Evolutionary conservation across 2,888 invertebrate genomes (phyloP), one percentile per base, ranked within the genome.

Genomic region (Myathropa florea): DNA sequence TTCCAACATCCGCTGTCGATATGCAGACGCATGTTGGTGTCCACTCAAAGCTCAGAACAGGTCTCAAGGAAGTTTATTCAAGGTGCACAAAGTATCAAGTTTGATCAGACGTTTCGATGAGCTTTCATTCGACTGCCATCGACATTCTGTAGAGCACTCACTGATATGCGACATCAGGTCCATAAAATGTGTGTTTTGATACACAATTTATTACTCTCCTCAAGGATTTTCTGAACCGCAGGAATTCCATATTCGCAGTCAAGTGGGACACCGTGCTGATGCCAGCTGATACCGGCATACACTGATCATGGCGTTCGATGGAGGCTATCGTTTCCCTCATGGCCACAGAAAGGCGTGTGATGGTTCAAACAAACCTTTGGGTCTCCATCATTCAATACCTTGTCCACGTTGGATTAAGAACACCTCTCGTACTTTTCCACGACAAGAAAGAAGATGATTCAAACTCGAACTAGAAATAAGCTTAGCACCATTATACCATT

Each of bases 401-500:
- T 46, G 46, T 46, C 18, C 4, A 7, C 18, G 6, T 18, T 46
- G 46, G 46, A 46, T 46, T 46, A 46, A 46, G 46, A 46, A 18
- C 46, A 46, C 1, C 46, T 46, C 46, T n/a, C 46, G 18, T 46
- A 7, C 46, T 7, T 18, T 46, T 46, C 46, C 7, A 6, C 18
- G 46, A 18, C 18, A 46, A 46, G 4, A 64, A 39, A 28, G 26
- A 55, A 59, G n/a, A 63, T 18, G 12, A 30, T 61, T 4, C 23
- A 33, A n/a, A 36, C 64, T 0, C 26, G 18, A 36, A 55, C 33
- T 55, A 24, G 33, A 23, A 36, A 30, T 36, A 14, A 75, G 75
- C 65, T 75, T 65, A 65, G 4, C 75, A 75, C 75, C 55, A 57
- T 57, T 75, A 14, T 39, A 1, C 46, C 65, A 21, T 30, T 55